Percentiles rank a stretch among this genome's conserved stretches.
Conservation (phyloP, 2,888 invertebrate species). For the Oegoconia quadripuncta region DNA sequence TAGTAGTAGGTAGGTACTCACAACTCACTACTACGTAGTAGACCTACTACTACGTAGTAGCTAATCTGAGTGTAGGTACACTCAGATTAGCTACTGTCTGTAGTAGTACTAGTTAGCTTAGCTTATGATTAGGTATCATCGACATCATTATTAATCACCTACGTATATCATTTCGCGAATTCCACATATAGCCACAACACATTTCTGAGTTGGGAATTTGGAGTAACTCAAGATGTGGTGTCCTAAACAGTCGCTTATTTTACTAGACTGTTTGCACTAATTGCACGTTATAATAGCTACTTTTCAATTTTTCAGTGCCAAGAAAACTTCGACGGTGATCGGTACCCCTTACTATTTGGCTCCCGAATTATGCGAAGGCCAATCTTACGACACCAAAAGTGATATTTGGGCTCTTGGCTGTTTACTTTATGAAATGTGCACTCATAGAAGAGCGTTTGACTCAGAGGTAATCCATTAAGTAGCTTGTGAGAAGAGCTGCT, state of each 20-base stretch:
- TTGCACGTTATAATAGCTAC: neutral
- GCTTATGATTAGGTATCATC: too few species aligned
- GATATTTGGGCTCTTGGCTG: conserved; percentile 94
- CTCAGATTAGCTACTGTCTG: too few species aligned
- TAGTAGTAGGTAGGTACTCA: too few species aligned
- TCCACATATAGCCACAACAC: neutral
- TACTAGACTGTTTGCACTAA: too few species aligned
- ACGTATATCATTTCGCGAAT: neutral
- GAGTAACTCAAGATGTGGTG: too few species aligned
- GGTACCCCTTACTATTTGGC: conserved; percentile 92
- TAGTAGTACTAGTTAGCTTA: too few species aligned
- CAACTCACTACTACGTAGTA: too few species aligned
- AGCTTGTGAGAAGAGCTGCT: too few species aligned
- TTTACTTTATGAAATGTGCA: conserved; percentile 88
- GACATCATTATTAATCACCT: too few species aligned
- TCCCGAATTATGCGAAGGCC: conserved; percentile 89
- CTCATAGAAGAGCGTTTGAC: conserved; percentile 86
- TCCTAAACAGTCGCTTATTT: neutral
- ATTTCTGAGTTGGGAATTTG: too few species aligned
- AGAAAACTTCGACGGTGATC: conserved; percentile 82
- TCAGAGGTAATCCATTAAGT: conserved; percentile 73
- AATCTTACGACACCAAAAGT: conserved; percentile 87
- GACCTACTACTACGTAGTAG: too few species aligned
- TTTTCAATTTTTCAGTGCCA: conserved; percentile 60
- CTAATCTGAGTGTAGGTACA: too few species aligned